These are phyloP conservation scores for Eulemur mongoz DNA, from an alignment of 2,797 vertebrate genomes.

Conservation along the genomic window DNA sequence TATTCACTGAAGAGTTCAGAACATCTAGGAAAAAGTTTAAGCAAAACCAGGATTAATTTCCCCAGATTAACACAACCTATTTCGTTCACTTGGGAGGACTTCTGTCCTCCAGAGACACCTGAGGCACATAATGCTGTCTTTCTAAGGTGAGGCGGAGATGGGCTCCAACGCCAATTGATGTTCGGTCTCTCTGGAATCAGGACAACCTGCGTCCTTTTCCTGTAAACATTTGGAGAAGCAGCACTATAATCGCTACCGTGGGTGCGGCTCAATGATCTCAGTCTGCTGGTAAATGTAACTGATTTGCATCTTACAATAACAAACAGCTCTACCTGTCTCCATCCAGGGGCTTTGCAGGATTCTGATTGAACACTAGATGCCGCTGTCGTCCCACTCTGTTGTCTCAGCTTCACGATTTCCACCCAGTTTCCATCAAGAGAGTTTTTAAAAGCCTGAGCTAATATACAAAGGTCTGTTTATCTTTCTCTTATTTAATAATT, in stretches of 20 bases:
- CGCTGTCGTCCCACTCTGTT: conserved; percentile 73
- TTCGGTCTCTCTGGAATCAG: background rate
- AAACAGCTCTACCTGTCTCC: fast-evolving
- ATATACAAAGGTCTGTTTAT: background rate
- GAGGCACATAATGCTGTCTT: background rate
- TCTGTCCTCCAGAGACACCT: background rate
- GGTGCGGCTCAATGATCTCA: background rate
- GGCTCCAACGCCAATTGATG: background rate
- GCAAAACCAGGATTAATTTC: background rate
- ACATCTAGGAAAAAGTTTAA: background rate
- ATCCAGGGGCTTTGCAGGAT: background rate
- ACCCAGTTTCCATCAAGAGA: background rate
- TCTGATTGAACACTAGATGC: conserved; percentile 76
- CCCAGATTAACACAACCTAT: background rate
- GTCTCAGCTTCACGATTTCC: fast-evolving
- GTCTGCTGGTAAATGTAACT: background rate
- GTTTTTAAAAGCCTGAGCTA: background rate
- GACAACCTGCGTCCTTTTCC: background rate
- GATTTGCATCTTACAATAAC: background rate
- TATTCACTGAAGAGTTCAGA: background rate
- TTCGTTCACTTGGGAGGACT: background rate
- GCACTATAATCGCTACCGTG: background rate
- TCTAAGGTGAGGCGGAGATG: background rate
- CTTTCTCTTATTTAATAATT: background rate
- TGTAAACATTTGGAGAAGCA: background rate